Evolutionary conservation across 1,140 invertebrate genomes (phyloP).

Genomic region (Eufriesea mexicana): DNA sequence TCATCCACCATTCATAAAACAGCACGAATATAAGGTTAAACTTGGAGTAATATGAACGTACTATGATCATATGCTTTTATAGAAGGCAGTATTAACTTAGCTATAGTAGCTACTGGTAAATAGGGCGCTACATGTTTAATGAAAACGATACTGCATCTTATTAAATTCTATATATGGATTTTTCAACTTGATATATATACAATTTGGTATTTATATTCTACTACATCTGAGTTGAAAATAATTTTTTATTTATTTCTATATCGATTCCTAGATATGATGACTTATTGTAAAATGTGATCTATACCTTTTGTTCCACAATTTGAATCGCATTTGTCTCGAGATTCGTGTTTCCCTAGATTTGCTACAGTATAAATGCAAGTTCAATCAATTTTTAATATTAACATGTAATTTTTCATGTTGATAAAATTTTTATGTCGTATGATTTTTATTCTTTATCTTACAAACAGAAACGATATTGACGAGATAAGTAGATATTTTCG

Average conservation of each 20-base stretch:
- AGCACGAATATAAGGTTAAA: neutral
- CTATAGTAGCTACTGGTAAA: neutral
- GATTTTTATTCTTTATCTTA: no score
- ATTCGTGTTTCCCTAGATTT: no score
- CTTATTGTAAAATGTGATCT: no score
- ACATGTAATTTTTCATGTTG: neutral
- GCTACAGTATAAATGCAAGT: no score
- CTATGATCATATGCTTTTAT: neutral
- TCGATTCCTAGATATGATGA: no score
- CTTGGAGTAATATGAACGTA: neutral
- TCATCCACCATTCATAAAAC: slow-evolving; percentile 20
- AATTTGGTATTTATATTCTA: neutral
- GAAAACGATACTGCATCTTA: no score
- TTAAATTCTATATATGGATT: no score
- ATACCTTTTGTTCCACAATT: neutral
- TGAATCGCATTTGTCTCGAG: neutral
- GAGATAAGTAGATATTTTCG: neutral
- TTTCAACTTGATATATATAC: no score
- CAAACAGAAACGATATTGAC: no score
- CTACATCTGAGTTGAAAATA: neutral
- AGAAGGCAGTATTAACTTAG: neutral
- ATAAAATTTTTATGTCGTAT: no score
- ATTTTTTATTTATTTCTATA: neutral
- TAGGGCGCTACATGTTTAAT: neutral
- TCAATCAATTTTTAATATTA: neutral